Percentiles rank a stretch among this genome's conserved stretches.
phyloP scores from a whole-genome alignment of 2,113 vertebrate species.

The Clupea harengus region DNA sequence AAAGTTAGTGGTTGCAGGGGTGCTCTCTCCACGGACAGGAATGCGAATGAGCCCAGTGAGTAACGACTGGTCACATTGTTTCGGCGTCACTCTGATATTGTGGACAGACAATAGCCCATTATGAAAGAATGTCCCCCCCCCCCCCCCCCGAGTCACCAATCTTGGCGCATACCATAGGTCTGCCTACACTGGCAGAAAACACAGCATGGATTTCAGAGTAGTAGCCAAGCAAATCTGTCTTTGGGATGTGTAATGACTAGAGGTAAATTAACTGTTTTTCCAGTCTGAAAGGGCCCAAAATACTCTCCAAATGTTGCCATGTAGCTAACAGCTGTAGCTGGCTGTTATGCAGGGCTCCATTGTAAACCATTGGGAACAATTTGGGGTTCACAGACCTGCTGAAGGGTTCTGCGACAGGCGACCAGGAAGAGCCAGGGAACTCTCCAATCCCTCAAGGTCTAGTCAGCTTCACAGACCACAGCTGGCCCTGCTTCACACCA shows the following conservation, averaged over 20 bases:
- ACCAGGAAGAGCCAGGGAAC: background rate
- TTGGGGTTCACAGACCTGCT: background rate
- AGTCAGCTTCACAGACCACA: background rate
- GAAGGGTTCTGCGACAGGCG: background rate
- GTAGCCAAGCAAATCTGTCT: background rate
- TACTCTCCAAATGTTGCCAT: background rate
- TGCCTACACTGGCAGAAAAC: background rate
- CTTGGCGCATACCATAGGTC: background rate
- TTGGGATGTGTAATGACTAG: background rate
- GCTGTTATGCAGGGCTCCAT: background rate
- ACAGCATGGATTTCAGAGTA: background rate
- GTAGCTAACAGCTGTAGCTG: background rate
- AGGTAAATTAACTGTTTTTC: background rate
- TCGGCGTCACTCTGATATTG: background rate
- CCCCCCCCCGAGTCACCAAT: background rate
- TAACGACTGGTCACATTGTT: conserved; percentile 10
- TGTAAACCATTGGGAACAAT: background rate
- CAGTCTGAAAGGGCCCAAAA: background rate
- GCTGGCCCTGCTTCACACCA: background rate
- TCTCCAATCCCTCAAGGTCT: background rate
- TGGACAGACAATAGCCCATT: conserved; percentile 10
- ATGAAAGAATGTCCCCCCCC: conserved; percentile 3
- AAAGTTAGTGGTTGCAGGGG: conserved; percentile 5
- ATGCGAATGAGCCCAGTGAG: background rate
- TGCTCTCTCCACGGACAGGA: background rate